Percentiles rank a stretch among this genome's conserved stretches.
phyloP scores from a whole-genome alignment of 2,888 invertebrate genomes.

The Antitype chi region DNA sequence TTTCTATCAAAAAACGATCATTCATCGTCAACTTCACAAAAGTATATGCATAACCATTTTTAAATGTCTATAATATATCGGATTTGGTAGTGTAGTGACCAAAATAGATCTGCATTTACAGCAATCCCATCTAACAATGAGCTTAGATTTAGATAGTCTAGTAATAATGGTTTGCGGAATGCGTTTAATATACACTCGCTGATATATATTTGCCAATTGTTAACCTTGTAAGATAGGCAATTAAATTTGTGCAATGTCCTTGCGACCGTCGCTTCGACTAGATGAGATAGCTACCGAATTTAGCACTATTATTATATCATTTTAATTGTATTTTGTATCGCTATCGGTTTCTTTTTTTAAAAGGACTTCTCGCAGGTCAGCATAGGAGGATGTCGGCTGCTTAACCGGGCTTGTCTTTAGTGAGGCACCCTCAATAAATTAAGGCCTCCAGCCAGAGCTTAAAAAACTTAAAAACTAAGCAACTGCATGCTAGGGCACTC shows the following conservation, averaged over 20 bases:
- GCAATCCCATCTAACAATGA: constrained; percentile 28
- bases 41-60: background rate
- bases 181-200: constrained; percentile 16
- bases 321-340: too few relatives aligned
- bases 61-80: background rate
- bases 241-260: constrained; percentile 41
- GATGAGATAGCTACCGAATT: constrained; percentile 1
- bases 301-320: constrained; percentile 2
- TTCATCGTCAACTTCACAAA: constrained; percentile 13
- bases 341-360: background rate
- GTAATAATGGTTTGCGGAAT: constrained; percentile 17
- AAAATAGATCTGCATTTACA: constrained; percentile 21
- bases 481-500: too few relatives aligned
- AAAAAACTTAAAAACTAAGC: too few relatives aligned
- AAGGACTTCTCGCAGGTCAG: too few relatives aligned
- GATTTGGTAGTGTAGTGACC: background rate
- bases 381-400: too few relatives aligned
- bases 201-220: constrained; percentile 49
- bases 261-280: constrained; percentile 38
- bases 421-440: too few relatives aligned
- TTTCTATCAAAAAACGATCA: background rate
- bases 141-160: constrained; percentile 8
- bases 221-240: constrained; percentile 54
- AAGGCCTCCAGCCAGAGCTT: too few relatives aligned
- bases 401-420: too few relatives aligned